Conservation (phyloP, 1,140 invertebrate genomes). For the Drosophila elegans region DNA sequence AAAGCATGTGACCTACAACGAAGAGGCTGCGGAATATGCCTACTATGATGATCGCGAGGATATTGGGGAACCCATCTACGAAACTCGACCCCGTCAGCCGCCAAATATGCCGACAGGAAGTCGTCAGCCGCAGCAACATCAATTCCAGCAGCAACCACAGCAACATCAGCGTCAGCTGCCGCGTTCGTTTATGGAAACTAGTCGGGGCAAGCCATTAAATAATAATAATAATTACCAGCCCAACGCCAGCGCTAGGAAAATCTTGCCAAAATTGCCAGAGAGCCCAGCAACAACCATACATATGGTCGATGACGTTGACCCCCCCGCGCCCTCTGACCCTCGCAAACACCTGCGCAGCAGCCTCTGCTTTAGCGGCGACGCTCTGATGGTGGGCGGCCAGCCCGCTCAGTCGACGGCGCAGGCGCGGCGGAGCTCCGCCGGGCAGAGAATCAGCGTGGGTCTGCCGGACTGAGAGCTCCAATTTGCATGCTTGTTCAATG, state of each 20-base stretch:
- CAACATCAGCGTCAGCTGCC: constrained; percentile 1
- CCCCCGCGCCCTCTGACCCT: constrained; percentile 43
- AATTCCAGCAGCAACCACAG: constrained; percentile 25
- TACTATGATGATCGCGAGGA: constrained; percentile 55
- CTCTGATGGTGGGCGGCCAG: constrained; percentile 63
- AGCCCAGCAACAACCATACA: constrained; percentile 15
- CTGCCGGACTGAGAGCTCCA: constrained; percentile 67
- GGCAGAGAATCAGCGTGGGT: constrained; percentile 77
- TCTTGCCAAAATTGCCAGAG: constrained; percentile 73
- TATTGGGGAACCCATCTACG: constrained; percentile 6
- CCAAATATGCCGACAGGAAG: constrained; percentile 80
- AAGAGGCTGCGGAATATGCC: constrained; percentile 67
- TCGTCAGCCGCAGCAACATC: constrained; percentile 39
- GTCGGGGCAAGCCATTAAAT: constrained; percentile 75
- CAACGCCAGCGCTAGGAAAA: constrained; percentile 53
- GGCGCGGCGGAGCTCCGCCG: constrained; percentile 84
- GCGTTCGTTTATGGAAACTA: constrained; percentile 71
- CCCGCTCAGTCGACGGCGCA: constrained; percentile 67
- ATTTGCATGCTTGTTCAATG: constrained; percentile 46
- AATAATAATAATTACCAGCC: constrained; percentile 69
- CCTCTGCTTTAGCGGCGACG: constrained; percentile 79
- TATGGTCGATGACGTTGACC: constrained; percentile 35
- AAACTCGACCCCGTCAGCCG: constrained; percentile 32
- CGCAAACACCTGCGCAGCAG: constrained; percentile 83
- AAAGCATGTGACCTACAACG: constrained; percentile 78